These are phyloP conservation scores for Nemopilema nomurai DNA, from an alignment of 30 jellyfish, hydroid and myxozoan species.

Conservation along the genomic window DNA sequence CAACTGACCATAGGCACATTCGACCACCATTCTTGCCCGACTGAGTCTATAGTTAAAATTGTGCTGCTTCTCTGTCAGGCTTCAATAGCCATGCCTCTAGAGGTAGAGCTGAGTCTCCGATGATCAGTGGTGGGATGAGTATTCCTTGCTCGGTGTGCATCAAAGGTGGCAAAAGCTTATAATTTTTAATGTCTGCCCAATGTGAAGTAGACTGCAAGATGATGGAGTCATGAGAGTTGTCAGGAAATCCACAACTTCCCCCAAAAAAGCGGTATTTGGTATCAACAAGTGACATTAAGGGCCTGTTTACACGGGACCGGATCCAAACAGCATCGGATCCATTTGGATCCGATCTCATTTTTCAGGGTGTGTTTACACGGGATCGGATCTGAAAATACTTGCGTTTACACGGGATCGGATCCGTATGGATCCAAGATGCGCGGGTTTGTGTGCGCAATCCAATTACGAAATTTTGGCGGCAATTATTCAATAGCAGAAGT, in stretches of 20 bases:
- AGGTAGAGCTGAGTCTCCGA: conserved; percentile 71
- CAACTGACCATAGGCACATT: conserved; percentile 78
- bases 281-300: conserved; percentile 51
- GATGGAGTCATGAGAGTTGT: conserved; percentile 65
- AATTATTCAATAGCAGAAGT: no score
- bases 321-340: no score
- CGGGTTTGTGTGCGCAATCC: no score
- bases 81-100: conserved; percentile 22
- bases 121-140: conserved; percentile 17
- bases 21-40: conserved; percentile 69
- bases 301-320: no score
- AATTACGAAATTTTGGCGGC: no score
- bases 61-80: conserved; percentile 51
- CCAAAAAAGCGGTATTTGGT: conserved; percentile 38
- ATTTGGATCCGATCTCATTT: no score
- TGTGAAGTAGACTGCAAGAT: conserved; percentile 20
- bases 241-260: conserved; percentile 71
- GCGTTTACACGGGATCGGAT: no score
- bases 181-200: conserved; percentile 1
- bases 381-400: no score
- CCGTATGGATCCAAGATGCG: no score
- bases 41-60: conserved; percentile 52
- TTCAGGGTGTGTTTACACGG: no score
- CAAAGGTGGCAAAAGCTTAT: not conserved
- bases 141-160: not conserved